Conservation (phyloP, 92 coral and sea anemone genomes). For the Porites divaricata region DNA sequence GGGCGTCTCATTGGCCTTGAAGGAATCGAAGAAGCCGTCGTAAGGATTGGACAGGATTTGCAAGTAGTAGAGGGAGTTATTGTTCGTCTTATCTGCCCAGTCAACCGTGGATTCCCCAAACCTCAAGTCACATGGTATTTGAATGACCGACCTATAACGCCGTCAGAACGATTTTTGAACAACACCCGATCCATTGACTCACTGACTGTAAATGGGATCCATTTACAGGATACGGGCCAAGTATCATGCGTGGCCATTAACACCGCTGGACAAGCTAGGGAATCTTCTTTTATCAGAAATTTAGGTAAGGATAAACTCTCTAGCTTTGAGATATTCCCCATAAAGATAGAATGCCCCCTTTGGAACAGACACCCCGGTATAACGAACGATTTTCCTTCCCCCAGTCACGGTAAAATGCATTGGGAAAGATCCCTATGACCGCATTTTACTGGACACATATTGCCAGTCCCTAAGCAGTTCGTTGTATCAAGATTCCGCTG, state of each 20-base stretch:
- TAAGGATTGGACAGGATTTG: conserved; percentile 81
- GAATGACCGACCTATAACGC: conserved; percentile 60
- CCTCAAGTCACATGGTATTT: conserved; percentile 80
- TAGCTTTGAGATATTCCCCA: too few relatives aligned
- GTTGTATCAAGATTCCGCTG: too few relatives aligned
- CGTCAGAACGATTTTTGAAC: conserved; percentile 58
- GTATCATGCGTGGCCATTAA: conserved; percentile 76
- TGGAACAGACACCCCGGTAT: too few relatives aligned
- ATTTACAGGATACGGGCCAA: conserved; percentile 75
- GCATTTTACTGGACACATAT: too few relatives aligned
- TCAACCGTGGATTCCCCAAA: conserved; percentile 72
- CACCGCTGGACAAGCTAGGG: conserved; percentile 61
- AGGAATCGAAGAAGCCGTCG: conserved; percentile 68
- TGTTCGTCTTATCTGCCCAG: conserved; percentile 74
- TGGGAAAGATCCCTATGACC: too few relatives aligned
- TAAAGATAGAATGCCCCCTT: too few relatives aligned
- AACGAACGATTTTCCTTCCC: too few relatives aligned
- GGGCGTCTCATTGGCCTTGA: conserved; percentile 67
- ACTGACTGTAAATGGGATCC: conserved; percentile 64
- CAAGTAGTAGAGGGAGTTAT: conserved; percentile 75
- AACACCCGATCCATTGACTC: conserved; percentile 44
- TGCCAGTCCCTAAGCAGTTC: too few relatives aligned
- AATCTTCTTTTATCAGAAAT: conserved; percentile 74
- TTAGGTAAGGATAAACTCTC: conserved; percentile 47
- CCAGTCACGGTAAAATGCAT: too few relatives aligned